These are phyloP conservation scores for Lasioglossum vierecki DNA, from an alignment of 2,888 invertebrate genomes.

Conservation along the genomic window DNA sequence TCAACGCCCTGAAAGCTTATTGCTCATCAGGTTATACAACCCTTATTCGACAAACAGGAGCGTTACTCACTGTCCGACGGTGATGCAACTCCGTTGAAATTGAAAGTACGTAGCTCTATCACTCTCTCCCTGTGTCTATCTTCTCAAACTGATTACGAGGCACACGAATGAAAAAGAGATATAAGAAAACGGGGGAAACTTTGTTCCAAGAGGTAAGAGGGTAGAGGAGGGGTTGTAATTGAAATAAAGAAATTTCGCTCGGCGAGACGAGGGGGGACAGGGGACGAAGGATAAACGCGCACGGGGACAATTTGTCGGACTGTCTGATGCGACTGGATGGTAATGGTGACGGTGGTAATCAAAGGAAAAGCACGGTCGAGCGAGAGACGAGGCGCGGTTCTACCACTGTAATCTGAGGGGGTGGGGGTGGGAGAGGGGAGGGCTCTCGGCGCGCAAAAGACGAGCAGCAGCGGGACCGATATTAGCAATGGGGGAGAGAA, in stretches of 20 bases:
- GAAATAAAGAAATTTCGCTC: slow-evolving; percentile 11
- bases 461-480: slow-evolving; percentile 49
- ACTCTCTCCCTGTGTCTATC: not conserved
- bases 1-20: slow-evolving; percentile 44
- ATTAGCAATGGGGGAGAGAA: slow-evolving; percentile 61
- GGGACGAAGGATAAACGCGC: not conserved
- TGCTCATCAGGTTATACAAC: slow-evolving; percentile 51
- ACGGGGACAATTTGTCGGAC: not conserved
- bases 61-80: slow-evolving; percentile 38
- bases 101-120: not conserved
- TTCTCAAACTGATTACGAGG: not conserved
- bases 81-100: slow-evolving; percentile 38
- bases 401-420: slow-evolving; percentile 23
- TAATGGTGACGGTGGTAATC: slow-evolving; percentile 26
- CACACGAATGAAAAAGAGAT: not conserved
- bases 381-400: not conserved
- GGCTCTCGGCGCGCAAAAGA: slow-evolving; percentile 37
- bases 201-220: not conserved
- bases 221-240: slow-evolving; percentile 26
- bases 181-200: not conserved
- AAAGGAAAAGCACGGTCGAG: slow-evolving; percentile 22
- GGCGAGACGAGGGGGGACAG: not conserved
- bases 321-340: not conserved
- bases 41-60: slow-evolving; percentile 56
- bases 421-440: not conserved